Conservation (phyloP, 2,113 vertebrate species). For the Dendrocopos noguchii region DNA sequence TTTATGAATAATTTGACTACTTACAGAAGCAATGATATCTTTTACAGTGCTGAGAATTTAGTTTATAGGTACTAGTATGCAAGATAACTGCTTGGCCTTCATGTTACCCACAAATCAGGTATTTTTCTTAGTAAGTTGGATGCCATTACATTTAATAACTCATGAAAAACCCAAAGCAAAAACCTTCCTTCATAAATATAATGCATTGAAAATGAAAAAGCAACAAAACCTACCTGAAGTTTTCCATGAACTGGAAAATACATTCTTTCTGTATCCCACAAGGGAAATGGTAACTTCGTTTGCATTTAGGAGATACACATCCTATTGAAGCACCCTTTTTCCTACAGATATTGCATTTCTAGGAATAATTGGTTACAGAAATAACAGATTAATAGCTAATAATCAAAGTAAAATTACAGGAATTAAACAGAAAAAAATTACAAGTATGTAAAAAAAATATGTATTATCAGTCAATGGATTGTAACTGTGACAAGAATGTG, state of each 20-base stretch:
- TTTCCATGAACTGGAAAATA: conserved; percentile 90
- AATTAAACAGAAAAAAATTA: not conserved
- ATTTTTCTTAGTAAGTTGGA: not conserved
- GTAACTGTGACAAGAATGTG: not conserved
- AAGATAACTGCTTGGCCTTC: not conserved
- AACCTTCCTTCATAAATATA: not conserved
- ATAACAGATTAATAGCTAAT: not conserved
- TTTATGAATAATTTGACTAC: not conserved
- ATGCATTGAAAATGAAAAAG: not conserved
- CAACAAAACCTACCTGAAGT: conserved; percentile 86
- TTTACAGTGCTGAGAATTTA: not conserved
- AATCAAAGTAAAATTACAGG: not conserved
- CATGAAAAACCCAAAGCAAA: not conserved
- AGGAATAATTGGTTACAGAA: conserved; percentile 25
- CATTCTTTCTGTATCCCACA: conserved; percentile 86
- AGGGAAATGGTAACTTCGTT: conserved; percentile 89
- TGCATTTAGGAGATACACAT: conserved; percentile 85
- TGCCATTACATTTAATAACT: not conserved
- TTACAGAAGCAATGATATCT: not conserved
- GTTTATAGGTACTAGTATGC: not conserved
- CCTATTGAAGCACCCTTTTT: conserved; percentile 91
- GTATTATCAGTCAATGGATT: not conserved
- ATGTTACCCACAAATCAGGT: not conserved
- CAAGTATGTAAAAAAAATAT: not conserved
- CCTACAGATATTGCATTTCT: conserved; percentile 88